phyloP scores from a whole-genome alignment of 2,888 invertebrate genomes.

The Dicranocentrus wangi region DNA sequence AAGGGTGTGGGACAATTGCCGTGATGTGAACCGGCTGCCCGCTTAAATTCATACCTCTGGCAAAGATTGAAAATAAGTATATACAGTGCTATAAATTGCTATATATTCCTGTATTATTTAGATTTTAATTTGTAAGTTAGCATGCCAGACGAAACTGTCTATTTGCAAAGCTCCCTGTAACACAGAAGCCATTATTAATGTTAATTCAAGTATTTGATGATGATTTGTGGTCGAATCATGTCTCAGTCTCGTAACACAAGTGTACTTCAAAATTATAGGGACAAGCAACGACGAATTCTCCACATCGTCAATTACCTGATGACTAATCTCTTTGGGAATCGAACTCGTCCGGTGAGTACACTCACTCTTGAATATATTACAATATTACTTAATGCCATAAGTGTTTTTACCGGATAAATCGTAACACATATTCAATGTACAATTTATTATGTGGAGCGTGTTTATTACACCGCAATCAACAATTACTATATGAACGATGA shows the following conservation, averaged over 20 bases:
- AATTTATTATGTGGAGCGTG: constrained; percentile 38
- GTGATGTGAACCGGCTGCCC: too few species aligned
- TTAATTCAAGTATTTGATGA: constrained; percentile 49
- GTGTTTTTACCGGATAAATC: not conserved
- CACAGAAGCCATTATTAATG: constrained; percentile 16
- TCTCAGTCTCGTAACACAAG: constrained; percentile 30
- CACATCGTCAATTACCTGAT: constrained; percentile 49
- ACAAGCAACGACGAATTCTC: constrained; percentile 47
- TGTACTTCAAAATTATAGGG: constrained; percentile 52
- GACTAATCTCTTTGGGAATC: constrained; percentile 51
- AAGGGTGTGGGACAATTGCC: too few species aligned
- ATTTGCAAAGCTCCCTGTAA: too few species aligned
- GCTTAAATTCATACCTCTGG: too few species aligned
- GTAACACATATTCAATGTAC: not conserved
- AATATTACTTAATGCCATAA: not conserved
- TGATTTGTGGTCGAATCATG: constrained; percentile 54
- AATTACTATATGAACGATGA: too few species aligned
- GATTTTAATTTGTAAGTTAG: too few species aligned
- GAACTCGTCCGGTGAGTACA: constrained; percentile 57
- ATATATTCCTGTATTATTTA: too few species aligned
- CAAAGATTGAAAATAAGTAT: too few species aligned
- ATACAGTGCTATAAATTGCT: too few species aligned
- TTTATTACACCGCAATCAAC: constrained; percentile 33
- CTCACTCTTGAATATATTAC: not conserved
- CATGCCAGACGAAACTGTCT: too few species aligned